phyloP scores from a whole-genome alignment of 2,888 invertebrate genomes.

The Choreutis nemorana region DNA sequence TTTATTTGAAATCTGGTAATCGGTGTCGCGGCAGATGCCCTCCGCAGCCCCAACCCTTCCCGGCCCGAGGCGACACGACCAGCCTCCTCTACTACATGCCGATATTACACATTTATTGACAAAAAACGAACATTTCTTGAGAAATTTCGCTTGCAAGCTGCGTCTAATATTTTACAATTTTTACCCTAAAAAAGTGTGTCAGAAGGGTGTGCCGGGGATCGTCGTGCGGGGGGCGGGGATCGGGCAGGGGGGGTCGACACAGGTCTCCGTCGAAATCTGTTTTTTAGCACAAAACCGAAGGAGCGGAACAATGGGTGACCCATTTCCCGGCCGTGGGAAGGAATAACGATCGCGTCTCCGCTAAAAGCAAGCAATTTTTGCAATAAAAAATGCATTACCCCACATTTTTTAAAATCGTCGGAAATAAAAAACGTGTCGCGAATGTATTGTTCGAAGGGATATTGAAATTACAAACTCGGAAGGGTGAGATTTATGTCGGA shows the following conservation, averaged over 20 bases:
- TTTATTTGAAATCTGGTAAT: constrained; percentile 34
- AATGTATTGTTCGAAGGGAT: constrained; percentile 46
- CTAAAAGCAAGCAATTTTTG: constrained; percentile 31
- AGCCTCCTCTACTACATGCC: constrained; percentile 46
- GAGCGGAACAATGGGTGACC: constrained; percentile 59
- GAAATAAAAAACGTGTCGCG: constrained; percentile 43
- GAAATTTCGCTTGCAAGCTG: constrained; percentile 58
- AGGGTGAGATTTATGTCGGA: constrained; percentile 62
- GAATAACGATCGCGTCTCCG: constrained; percentile 56
- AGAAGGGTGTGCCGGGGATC: constrained; percentile 28
- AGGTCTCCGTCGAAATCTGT: constrained; percentile 48
- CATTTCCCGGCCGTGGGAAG: constrained; percentile 65
- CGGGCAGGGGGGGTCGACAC: constrained; percentile 38
- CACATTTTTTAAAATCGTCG: constrained; percentile 51
- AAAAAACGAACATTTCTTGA: constrained; percentile 44
- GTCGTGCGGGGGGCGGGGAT: constrained; percentile 5
- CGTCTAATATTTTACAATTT: constrained; percentile 52
- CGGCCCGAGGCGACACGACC: constrained; percentile 9
- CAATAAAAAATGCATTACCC: constrained; percentile 65
- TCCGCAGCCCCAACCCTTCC: constrained; percentile 25
- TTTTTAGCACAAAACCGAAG: constrained; percentile 58
- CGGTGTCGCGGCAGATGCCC: constrained; percentile 34
- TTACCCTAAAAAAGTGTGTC: constrained; percentile 60
- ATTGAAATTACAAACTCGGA: constrained; percentile 51
- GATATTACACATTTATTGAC: constrained; percentile 34